These are phyloP conservation scores for Syritta pipiens DNA, from an alignment of 2,888 invertebrate species.

Conservation along the genomic window DNA sequence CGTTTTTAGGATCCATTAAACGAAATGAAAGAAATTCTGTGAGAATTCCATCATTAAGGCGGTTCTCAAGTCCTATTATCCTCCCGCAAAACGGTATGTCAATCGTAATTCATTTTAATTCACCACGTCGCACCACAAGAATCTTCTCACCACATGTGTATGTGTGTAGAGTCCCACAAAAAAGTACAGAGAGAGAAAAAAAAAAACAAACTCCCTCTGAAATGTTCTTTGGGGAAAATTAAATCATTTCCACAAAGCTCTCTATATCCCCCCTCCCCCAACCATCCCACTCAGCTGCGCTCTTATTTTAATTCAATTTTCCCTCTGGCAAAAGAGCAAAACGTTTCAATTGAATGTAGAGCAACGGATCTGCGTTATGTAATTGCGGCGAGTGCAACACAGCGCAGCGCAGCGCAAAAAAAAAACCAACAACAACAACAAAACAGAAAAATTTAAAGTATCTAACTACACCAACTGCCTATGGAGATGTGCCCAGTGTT, in stretches of 20 bases:
- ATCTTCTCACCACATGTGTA: conserved; percentile 40
- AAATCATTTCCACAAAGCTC: conserved; percentile 61
- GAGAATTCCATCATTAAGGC: conserved; percentile 34
- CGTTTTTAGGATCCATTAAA: conserved; percentile 43
- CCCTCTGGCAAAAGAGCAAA: conserved; percentile 68
- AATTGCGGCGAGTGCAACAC: conserved; percentile 61
- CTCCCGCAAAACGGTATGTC: conserved; percentile 13
- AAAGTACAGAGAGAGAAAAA: too few species aligned
- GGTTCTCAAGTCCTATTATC: conserved; percentile 36
- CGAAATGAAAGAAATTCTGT: conserved; percentile 26
- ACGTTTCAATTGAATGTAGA: conserved; percentile 68
- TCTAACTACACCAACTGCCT: conserved; percentile 3
- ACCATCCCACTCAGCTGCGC: conserved; percentile 54
- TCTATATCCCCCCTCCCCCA: conserved; percentile 9
- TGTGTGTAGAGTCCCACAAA: too few species aligned
- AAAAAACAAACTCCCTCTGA: conserved; percentile 14
- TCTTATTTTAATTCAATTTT: conserved; percentile 70
- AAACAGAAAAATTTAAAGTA: conserved; percentile 6
- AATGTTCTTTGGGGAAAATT: conserved; percentile 62
- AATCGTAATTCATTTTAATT: conserved; percentile 62
- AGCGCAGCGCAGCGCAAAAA: too few species aligned
- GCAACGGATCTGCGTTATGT: conserved; percentile 68
- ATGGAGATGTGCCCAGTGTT: too few species aligned
- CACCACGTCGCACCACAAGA: conserved; percentile 34
- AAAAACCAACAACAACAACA: conserved; percentile 5